A percentile compares a stretch with the other conserved stretches of the same genome.
These are phyloP conservation scores for Triplophysa yarkandensis DNA, from an alignment of 2,797 vertebrate species.

Conservation along the genomic window DNA sequence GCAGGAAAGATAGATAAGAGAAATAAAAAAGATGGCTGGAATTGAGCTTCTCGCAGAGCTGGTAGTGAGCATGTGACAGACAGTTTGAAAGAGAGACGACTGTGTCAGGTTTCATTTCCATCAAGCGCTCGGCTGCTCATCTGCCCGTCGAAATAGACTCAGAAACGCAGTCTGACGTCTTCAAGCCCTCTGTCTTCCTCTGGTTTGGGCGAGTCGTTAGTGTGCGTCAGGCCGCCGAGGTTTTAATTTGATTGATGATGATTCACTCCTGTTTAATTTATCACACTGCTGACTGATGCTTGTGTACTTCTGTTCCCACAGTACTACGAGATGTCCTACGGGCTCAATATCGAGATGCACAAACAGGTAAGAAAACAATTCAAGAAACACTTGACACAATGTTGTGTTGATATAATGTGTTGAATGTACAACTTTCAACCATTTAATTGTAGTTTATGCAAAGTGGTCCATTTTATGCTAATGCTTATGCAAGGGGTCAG, in stretches of 20 bases:
- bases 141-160: constrained; percentile 49
- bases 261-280: constrained; percentile 44
- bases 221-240: constrained; percentile 25
- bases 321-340: constrained; percentile 90
- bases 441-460: no score
- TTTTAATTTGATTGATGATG: constrained; percentile 52
- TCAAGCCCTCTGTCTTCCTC: constrained; percentile 4
- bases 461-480: no score
- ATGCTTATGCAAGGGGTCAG: no score
- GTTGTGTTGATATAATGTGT: no score
- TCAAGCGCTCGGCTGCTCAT: constrained; percentile 54
- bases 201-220: constrained; percentile 38
- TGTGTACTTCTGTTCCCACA: constrained; percentile 65
- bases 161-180: constrained; percentile 15
- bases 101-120: constrained; percentile 64
- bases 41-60: constrained; percentile 36
- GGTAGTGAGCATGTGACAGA: constrained; percentile 21
- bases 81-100: constrained; percentile 49
- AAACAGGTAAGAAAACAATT: constrained; percentile 58
- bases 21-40: constrained; percentile 47
- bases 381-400: background rate
- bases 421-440: no score
- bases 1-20: constrained; percentile 55
- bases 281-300: constrained; percentile 43
- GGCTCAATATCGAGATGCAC: constrained; percentile 68